A percentile compares a stretch with the other conserved stretches of the same genome.
Evolutionary conservation across 2,797 vertebrate species (phyloP).

Genomic region (Lophius americanus): DNA sequence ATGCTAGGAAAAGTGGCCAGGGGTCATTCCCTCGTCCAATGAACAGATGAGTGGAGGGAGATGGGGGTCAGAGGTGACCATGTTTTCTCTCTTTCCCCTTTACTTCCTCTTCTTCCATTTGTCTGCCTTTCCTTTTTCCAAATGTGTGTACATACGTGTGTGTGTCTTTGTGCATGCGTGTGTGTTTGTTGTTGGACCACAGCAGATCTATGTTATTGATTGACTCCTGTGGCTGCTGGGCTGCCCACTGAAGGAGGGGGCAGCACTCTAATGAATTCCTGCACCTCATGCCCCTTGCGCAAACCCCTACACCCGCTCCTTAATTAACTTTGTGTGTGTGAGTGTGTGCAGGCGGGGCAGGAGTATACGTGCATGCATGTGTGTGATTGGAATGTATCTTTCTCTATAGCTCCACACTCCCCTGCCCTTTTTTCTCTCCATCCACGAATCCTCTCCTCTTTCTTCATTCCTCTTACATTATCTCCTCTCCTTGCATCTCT

Average conservation of each 20-base stretch:
- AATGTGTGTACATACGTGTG: slow-evolving; percentile 34
- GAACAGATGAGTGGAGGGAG: slow-evolving; percentile 80
- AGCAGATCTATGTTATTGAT: slow-evolving; percentile 86
- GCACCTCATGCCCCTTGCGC: slow-evolving; percentile 78
- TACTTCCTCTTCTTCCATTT: slow-evolving; percentile 62
- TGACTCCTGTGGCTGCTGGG: slow-evolving; percentile 82
- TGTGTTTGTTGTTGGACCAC: slow-evolving; percentile 74
- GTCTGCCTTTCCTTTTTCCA: slow-evolving; percentile 57
- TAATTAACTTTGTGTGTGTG: slow-evolving; percentile 85
- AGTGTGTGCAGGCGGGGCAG: slow-evolving; percentile 38
- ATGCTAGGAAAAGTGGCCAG: slow-evolving; percentile 70
- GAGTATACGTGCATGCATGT: slow-evolving; percentile 53
- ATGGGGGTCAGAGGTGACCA: slow-evolving; percentile 76
- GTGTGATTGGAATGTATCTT: slow-evolving; percentile 45
- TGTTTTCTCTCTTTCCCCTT: slow-evolving; percentile 67
- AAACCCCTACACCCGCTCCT: slow-evolving; percentile 83
- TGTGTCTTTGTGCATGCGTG: slow-evolving; percentile 36
- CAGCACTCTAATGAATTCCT: slow-evolving; percentile 87
- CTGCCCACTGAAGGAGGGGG: slow-evolving; percentile 83
- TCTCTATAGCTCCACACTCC: slow-evolving; percentile 67
- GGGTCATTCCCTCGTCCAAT: slow-evolving; percentile 72
- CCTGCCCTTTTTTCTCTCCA: slow-evolving; percentile 46
- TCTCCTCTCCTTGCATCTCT: slow-evolving; percentile 39
- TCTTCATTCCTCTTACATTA: slow-evolving; percentile 40
- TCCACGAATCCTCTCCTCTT: slow-evolving; percentile 35